Percentiles rank a stretch among this genome's conserved stretches.
These are phyloP conservation scores for Chrysodeixis includens DNA, from an alignment of 2,888 invertebrate species.

Conservation along the genomic window DNA sequence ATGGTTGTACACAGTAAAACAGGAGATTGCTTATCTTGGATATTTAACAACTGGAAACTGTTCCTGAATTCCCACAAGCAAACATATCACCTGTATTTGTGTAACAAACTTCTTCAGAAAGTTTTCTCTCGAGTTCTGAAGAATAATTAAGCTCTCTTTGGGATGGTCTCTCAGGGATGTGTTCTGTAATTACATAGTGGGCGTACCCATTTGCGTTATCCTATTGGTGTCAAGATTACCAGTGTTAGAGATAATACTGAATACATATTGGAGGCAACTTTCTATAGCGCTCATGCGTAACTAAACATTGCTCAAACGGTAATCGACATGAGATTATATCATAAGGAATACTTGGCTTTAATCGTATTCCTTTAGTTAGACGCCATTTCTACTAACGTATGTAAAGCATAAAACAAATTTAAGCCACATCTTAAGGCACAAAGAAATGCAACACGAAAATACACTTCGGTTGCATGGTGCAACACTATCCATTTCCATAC, in stretches of 20 bases:
- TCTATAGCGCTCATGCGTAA: conserved; percentile 3
- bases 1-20: conserved; percentile 73
- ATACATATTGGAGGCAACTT: conserved; percentile 59
- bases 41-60: conserved; percentile 57
- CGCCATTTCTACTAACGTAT: neutral
- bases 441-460: conserved; percentile 55
- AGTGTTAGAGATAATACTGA: conserved; percentile 72
- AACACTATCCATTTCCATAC: conserved; percentile 73
- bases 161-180: conserved; percentile 39
- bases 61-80: conserved; percentile 53
- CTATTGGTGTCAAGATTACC: conserved; percentile 75
- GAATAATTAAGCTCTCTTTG: conserved; percentile 41
- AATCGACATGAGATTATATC: neutral
- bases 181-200: conserved; percentile 57
- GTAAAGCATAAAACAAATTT: conserved; percentile 6
- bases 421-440: conserved; percentile 20
- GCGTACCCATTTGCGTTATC: conserved; percentile 46
- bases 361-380: neutral
- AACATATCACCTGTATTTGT: conserved; percentile 21
- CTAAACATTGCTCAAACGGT: conserved; percentile 5
- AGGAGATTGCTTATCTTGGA: conserved; percentile 67
- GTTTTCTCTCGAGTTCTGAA: conserved; percentile 28
- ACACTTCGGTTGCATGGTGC: conserved; percentile 60
- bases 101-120: conserved; percentile 26
- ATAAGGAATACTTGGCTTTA: neutral